Evolutionary conservation across 2,113 vertebrate genomes (phyloP).

Genomic region (Nanger granti): DNA sequence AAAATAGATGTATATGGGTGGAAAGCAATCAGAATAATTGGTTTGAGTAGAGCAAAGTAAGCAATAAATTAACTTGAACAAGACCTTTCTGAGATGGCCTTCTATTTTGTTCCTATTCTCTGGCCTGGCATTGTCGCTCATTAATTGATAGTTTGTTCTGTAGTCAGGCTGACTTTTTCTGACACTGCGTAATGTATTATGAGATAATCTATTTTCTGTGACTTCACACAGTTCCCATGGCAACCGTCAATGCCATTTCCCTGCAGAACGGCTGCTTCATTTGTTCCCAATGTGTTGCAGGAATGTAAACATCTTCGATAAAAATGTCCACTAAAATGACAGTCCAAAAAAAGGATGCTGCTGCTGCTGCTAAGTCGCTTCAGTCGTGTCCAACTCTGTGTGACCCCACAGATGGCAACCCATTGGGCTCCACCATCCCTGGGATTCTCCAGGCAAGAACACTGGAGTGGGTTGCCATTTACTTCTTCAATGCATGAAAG

Average conservation of each 20-base stretch:
- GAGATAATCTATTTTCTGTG: constrained; percentile 69
- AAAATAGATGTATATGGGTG: neutral
- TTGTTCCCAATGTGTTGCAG: constrained; percentile 46
- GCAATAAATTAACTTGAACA: constrained; percentile 55
- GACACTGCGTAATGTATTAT: constrained; percentile 60
- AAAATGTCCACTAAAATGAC: constrained; percentile 43
- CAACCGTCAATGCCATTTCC: constrained; percentile 57
- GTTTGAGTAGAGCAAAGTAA: constrained; percentile 21
- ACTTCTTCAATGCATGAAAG: no score
- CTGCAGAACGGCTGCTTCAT: neutral
- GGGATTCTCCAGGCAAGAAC: no score
- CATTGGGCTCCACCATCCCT: no score
- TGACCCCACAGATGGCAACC: no score
- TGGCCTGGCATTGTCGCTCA: neutral
- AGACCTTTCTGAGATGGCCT: constrained; percentile 29
- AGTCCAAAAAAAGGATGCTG: neutral
- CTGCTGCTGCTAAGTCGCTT: no score
- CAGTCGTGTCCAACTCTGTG: no score
- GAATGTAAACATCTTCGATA: constrained; percentile 57
- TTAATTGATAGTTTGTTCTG: constrained; percentile 67
- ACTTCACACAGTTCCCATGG: constrained; percentile 62
- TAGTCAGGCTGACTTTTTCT: constrained; percentile 26
- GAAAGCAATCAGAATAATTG: constrained; percentile 50
- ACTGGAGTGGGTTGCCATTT: no score
- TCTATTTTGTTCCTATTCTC: constrained; percentile 16